Evolutionary conservation across 1,140 invertebrate species (phyloP).

Genomic region (Drosophila mauritiana): DNA sequence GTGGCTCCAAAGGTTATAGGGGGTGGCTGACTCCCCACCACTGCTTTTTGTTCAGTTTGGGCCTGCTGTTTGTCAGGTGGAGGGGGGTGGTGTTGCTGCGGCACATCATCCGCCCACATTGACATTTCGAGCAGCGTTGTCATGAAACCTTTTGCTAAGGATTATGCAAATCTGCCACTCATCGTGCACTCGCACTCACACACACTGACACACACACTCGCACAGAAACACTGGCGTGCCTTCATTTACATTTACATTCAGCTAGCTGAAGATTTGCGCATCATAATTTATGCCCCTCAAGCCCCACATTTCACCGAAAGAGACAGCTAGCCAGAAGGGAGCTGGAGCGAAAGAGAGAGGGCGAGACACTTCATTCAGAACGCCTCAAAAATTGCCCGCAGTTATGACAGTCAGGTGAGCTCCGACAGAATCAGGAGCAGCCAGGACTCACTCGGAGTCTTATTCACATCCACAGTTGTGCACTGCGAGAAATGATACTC

Average conservation of each 20-base stretch:
- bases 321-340: conserved; percentile 13
- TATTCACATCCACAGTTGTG: conserved; percentile 23
- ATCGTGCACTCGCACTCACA: conserved; percentile 59
- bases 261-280: conserved; percentile 82
- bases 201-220: conserved; percentile 26
- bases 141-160: conserved; percentile 81
- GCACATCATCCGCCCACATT: conserved; percentile 55
- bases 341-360: background rate
- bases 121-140: conserved; percentile 78
- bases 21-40: conserved; percentile 1
- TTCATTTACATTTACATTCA: conserved; percentile 82
- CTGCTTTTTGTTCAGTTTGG: conserved; percentile 4
- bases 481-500: conserved; percentile 14
- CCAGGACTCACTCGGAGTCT: conserved; percentile 33
- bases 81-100: conserved; percentile 4
- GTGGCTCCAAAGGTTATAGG: conserved; percentile 20
- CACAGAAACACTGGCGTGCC: conserved; percentile 45
- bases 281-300: conserved; percentile 77
- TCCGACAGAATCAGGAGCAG: conserved; percentile 35
- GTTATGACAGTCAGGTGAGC: conserved; percentile 56
- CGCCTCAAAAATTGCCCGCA: conserved; percentile 80
- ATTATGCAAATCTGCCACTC: conserved; percentile 82
- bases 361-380: conserved; percentile 70
- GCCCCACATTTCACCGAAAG: conserved; percentile 24
- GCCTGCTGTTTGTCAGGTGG: conserved; percentile 33